phyloP scores from a whole-genome alignment of 2,797 vertebrate species.

The Microchirus variegatus region DNA sequence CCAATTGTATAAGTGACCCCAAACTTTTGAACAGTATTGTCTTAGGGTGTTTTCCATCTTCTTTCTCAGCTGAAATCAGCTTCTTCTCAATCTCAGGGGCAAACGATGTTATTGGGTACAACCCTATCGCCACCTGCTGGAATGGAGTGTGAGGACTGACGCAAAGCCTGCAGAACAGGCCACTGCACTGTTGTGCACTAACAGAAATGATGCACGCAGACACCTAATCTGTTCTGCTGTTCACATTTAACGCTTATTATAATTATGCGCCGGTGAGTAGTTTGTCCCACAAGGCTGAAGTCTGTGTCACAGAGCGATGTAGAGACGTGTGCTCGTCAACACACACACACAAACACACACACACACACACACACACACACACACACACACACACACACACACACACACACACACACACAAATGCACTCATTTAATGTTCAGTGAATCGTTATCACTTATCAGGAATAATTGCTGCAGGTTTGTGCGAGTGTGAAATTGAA shows the following conservation, averaged over 20 bases:
- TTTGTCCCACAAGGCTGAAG: constrained; percentile 42
- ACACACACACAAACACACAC: constrained; percentile 46
- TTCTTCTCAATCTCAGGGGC: too few species aligned
- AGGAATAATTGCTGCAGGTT: constrained; percentile 77
- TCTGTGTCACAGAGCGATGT: constrained; percentile 27
- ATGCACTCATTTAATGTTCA: constrained; percentile 65
- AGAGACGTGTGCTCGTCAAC: neutral
- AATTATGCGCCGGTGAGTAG: constrained; percentile 39
- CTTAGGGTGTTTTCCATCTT: too few species aligned
- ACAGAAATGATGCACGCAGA: constrained; percentile 22
- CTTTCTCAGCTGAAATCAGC: too few species aligned
- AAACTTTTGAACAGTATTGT: too few species aligned
- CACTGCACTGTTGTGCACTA: constrained; percentile 43
- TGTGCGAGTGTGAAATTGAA: constrained; percentile 81
- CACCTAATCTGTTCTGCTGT: constrained; percentile 14
- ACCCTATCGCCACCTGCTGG: too few species aligned
- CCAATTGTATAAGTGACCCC: too few species aligned
- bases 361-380: constrained; percentile 29
- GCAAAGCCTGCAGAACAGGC: constrained; percentile 24
- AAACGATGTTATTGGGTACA: too few species aligned
- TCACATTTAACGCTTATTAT: constrained; percentile 34
- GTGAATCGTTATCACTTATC: constrained; percentile 76
- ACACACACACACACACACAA: constrained; percentile 36
- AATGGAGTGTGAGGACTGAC: too few species aligned
- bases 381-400: constrained; percentile 25